These are phyloP conservation scores for Heliconius hermathena DNA, from an alignment of 1,140 invertebrate species.

Conservation along the genomic window DNA sequence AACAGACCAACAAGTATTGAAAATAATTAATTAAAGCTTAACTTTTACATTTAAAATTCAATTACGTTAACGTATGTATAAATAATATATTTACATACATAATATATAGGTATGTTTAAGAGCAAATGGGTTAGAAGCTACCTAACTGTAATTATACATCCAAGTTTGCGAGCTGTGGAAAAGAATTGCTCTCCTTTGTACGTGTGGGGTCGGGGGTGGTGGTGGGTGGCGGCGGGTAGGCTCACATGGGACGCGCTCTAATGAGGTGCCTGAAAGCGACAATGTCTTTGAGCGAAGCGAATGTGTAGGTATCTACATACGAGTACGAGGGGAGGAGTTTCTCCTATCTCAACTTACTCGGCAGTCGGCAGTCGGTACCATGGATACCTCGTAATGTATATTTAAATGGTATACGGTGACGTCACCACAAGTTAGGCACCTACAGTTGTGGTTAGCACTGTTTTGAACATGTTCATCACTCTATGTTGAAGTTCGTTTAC, in stretches of 20 bases:
- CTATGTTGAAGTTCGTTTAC: not conserved
- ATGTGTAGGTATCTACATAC: constrained; percentile 79
- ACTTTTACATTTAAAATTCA: not conserved
- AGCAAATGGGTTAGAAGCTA: constrained; percentile 49
- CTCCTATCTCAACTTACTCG: constrained; percentile 51
- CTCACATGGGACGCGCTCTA: constrained; percentile 80
- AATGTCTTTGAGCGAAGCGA: constrained; percentile 81
- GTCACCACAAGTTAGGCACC: not conserved
- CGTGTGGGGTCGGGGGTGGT: constrained; percentile 46
- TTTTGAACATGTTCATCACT: not conserved
- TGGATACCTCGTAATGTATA: constrained; percentile 24
- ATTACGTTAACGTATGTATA: not conserved
- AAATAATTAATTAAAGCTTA: not conserved
- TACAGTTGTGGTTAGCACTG: not conserved
- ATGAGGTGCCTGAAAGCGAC: constrained; percentile 81
- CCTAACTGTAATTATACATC: constrained; percentile 77
- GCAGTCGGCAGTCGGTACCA: constrained; percentile 15
- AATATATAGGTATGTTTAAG: not conserved
- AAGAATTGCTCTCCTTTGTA: constrained; percentile 73
- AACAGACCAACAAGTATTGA: not conserved
- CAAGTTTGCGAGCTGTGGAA: constrained; percentile 76
- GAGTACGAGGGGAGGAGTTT: constrained; percentile 61
- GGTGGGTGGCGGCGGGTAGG: constrained; percentile 54
- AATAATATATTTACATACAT: not conserved
- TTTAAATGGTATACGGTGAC: constrained; percentile 5